Evolutionary conservation across 2,888 invertebrate species (phyloP), one percentile per base, ranked within the genome.

Genomic region (Theodoxus fluviatilis): DNA sequence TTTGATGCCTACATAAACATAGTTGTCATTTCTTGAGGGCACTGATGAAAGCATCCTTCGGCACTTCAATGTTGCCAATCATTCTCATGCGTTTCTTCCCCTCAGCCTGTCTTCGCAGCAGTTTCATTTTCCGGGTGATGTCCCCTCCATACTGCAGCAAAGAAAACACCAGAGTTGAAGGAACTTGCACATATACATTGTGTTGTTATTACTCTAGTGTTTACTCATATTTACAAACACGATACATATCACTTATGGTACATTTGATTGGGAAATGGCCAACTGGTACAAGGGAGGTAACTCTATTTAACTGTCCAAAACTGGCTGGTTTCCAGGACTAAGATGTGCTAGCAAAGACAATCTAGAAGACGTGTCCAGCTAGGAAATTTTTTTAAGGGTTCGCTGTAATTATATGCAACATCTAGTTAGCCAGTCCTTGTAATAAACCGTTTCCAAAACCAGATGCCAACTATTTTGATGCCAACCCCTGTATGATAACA

Each of bases 61-160:
- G 96, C 78, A 98, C 90, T 81, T 93, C 91, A 76, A 99, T 93
- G 84, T 95, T 95, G 64, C 96, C 97, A 72, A 97, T 90, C 90
- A 92, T 92, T 82, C 94, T 91, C 94, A 98, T 93, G 87, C 92
- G 92, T 87, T 94, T 95, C 87, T 98, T 98, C 7, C 98, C 98
- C 81, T 96, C 96, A 0, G 94, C 91, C 89, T 99, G 98, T 82
- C 93, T 91, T 74, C 92, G 92, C 28, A 98, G 87, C 40, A 98
- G 89, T 86, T 98, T 98, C 90, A 92, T 94, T 84, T 92, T 91
- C 79, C 98, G 90, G 0, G 94, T 94, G 1, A 94, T 90, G 88
- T 98, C 98, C 22, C 96, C 96, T 0, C 97, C 98, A 85, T 96
- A 86, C 83, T 85, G 81, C 52, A 82, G 79, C 61, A 15, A 73